Evolutionary conservation across 1,140 invertebrate species (phyloP).

Genomic region (Dinoponera quadriceps): DNA sequence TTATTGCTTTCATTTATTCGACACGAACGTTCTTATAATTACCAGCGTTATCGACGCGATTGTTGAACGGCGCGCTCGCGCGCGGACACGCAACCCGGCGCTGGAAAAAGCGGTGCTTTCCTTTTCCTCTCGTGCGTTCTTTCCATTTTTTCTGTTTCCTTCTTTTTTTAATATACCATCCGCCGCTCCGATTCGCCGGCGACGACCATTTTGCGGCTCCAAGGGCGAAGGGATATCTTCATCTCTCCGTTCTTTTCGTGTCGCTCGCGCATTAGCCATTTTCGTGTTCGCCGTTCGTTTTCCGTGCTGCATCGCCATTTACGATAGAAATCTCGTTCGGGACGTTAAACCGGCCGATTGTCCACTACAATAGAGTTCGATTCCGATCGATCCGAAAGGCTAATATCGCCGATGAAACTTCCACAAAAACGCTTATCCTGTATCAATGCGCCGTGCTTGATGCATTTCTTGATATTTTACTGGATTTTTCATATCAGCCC

Average conservation of each 20-base stretch:
- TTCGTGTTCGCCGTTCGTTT: slow-evolving; percentile 10
- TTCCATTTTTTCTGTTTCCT: slow-evolving; percentile 53
- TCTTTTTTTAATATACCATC: slow-evolving; percentile 42
- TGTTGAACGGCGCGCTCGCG: slow-evolving; percentile 1
- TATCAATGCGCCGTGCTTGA: not conserved
- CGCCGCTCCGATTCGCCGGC: slow-evolving; percentile 7
- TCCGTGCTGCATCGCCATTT: slow-evolving; percentile 29
- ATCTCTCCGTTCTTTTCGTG: slow-evolving; percentile 37
- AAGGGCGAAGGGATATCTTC: slow-evolving; percentile 46
- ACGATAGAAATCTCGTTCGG: slow-evolving; percentile 29
- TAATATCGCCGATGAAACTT: not conserved
- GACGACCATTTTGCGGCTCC: slow-evolving; percentile 45
- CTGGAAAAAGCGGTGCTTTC: slow-evolving; percentile 19
- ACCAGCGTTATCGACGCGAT: slow-evolving; percentile 64
- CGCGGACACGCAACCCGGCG: slow-evolving; percentile 24
- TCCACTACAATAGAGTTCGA: slow-evolving; percentile 6
- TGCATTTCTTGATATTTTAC: not conserved
- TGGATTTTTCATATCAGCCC: not conserved
- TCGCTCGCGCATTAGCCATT: slow-evolving; percentile 37
- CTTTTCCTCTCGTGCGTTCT: slow-evolving; percentile 55
- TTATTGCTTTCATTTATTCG: slow-evolving; percentile 59
- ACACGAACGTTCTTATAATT: slow-evolving; percentile 50
- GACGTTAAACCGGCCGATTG: slow-evolving; percentile 13
- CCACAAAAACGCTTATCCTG: not conserved
- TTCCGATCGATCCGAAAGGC: not conserved